These are phyloP conservation scores for Menura novaehollandiae DNA, from an alignment of 2,113 vertebrate species.

Conservation along the genomic window DNA sequence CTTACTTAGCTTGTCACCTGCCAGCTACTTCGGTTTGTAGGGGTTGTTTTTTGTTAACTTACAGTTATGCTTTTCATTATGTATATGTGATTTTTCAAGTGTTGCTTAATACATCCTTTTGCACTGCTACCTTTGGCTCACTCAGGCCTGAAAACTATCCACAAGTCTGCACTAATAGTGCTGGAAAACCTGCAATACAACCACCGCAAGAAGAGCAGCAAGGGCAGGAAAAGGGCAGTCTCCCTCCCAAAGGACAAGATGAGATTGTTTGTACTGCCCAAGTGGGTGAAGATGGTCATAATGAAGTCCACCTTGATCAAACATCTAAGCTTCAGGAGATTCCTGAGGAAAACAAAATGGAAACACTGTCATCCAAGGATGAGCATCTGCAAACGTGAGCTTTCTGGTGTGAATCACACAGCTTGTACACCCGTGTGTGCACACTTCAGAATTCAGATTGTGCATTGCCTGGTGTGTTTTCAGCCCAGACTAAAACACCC, in stretches of 20 bases:
- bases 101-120: slow-evolving; percentile 13
- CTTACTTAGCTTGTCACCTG: not conserved
- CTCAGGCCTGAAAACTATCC: slow-evolving; percentile 31
- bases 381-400: slow-evolving; percentile 74
- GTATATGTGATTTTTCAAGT: not conserved
- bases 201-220: not conserved
- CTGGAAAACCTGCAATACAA: not conserved
- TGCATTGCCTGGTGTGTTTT: not conserved
- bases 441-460: not conserved
- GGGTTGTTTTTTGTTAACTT: not conserved
- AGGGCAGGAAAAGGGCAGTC: slow-evolving; percentile 42
- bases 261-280: slow-evolving; percentile 56
- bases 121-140: slow-evolving; percentile 38
- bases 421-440: not conserved
- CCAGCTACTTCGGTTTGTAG: not conserved
- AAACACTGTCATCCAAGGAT: slow-evolving; percentile 55
- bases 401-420: not conserved
- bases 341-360: not conserved
- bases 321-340: slow-evolving; percentile 6
- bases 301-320: not conserved
- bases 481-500: not conserved
- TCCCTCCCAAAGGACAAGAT: slow-evolving; percentile 65
- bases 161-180: slow-evolving; percentile 63
- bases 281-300: not conserved
- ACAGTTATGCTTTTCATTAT: not conserved